These are phyloP conservation scores for Watsonalla binaria DNA, from an alignment of 2,888 invertebrate species.

Conservation along the genomic window DNA sequence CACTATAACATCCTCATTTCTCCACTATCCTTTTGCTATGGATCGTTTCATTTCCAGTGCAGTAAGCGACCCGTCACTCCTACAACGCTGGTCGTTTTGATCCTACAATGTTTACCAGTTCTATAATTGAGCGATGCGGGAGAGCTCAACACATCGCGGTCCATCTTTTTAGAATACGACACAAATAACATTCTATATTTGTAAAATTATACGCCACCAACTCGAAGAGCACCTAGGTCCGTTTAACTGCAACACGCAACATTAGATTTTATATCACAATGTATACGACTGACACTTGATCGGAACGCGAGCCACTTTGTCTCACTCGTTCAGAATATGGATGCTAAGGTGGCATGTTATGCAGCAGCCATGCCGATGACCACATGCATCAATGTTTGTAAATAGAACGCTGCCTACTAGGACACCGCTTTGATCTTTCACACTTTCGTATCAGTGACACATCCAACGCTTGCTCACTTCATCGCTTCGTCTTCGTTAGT, in stretches of 20 bases:
- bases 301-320: conserved; percentile 41
- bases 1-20: conserved; percentile 44
- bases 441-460: conserved; percentile 32
- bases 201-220: conserved; percentile 71
- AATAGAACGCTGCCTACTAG: conserved; percentile 68
- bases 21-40: conserved; percentile 38
- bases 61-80: conserved; percentile 38
- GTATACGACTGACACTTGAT: conserved; percentile 33
- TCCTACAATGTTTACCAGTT: conserved; percentile 59
- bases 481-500: conserved; percentile 23
- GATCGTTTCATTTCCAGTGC: conserved; percentile 26
- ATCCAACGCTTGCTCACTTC: conserved; percentile 41
- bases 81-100: conserved; percentile 44
- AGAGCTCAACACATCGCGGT: conserved; percentile 77
- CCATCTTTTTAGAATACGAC: conserved; percentile 79
- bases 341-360: conserved; percentile 70
- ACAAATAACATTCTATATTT: conserved; percentile 79
- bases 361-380: conserved; percentile 75
- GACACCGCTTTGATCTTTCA: conserved; percentile 46
- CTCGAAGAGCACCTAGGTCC: conserved; percentile 56
- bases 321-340: conserved; percentile 58
- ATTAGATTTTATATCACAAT: conserved; percentile 36
- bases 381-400: conserved; percentile 79
- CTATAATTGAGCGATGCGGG: conserved; percentile 78
- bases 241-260: conserved; percentile 24